Evolutionary conservation across 2,797 vertebrate species (phyloP).

Genomic region (Thalassophryne amazonica): DNA sequence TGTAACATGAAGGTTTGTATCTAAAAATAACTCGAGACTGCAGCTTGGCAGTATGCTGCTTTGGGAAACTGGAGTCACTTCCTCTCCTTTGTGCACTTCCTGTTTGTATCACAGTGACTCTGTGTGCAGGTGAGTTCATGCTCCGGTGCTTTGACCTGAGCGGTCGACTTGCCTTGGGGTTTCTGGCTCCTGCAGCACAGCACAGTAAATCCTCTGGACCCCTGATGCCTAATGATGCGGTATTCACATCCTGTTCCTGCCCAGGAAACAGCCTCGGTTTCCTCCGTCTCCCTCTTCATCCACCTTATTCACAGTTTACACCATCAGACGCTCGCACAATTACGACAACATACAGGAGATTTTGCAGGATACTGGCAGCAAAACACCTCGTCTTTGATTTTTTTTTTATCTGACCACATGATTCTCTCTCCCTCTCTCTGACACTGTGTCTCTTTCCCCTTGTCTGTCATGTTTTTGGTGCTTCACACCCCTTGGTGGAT

Average conservation of each 20-base stretch:
- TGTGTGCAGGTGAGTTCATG: constrained; percentile 16
- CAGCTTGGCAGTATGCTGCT: background rate
- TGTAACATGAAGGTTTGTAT: too few species aligned
- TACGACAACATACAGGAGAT: constrained; percentile 25
- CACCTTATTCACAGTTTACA: constrained; percentile 24
- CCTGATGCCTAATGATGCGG: constrained; percentile 71
- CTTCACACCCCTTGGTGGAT: too few species aligned
- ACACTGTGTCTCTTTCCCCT: constrained; percentile 7
- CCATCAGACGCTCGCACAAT: constrained; percentile 18
- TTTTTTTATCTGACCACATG: constrained; percentile 29
- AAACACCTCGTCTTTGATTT: constrained; percentile 25
- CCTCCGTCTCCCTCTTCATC: constrained; percentile 42
- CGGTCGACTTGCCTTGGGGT: constrained; percentile 40
- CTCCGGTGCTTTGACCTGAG: constrained; percentile 60
- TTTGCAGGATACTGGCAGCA: constrained; percentile 20
- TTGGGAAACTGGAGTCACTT: background rate
- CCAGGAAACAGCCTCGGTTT: constrained; percentile 27
- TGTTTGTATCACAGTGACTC: constrained; percentile 20
- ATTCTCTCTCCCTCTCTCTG: background rate
- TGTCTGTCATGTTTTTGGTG: constrained; percentile 19
- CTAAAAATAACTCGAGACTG: too few species aligned
- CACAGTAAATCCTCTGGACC: constrained; percentile 59
- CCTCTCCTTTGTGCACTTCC: constrained; percentile 3
- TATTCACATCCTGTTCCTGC: constrained; percentile 61
- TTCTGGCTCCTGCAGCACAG: constrained; percentile 52